Base-by-base conservation (phyloP, 2,797 vertebrate genomes). In the Gadopsis bispinosus region DNA sequence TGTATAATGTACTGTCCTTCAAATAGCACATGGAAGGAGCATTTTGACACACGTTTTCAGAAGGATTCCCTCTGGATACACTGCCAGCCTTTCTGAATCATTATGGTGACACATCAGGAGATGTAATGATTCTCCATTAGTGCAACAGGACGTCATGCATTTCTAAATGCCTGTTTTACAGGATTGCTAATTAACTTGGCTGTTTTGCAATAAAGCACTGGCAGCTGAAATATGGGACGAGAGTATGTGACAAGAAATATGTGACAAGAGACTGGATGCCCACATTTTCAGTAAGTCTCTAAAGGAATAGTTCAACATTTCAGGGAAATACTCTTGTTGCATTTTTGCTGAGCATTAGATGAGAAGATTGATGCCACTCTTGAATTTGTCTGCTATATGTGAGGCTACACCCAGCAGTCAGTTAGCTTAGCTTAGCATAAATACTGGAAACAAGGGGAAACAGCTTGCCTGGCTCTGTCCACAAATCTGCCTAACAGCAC, bases 71-170 rank as follows among this genome's bases (percentile, higher is more conserved):
- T 51, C 26, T 35, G 31, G 77, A 66, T 55, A 39, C 60, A 33
- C 35, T 58, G 60, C 45, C 20, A 61, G 33, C n/a, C 41, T 76
- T 59, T 71, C 65, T 75, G 67, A 63, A 51, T 79, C 64, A 56
- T 68, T 55, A 22, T 16, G 37, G 35, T 55, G 64, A 73, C 60
- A 58, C 48, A 64, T 70, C 37, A 20, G 4, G 54, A 79, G 45
- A 66, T 16, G n/a, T 41, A 41, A 72, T 48, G 20, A 79, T 72
- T 69, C 29, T 69, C 45, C 37, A 53, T 76, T 76, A n/a, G 22
- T 50, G 39, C 65, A 29, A 74, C 19, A 39, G n/a, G 53, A 55
- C 35, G n/a, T 73, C 48, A 51, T 68, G 4, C 3, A 64, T 77
- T 61, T 55, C 22, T 50, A 33, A 75, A 50, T 29, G 31, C 26